A percentile compares a stretch with the other conserved stretches of the same genome.
Conservation (phyloP, 2,888 invertebrate species). For the Oithona nana region DNA sequence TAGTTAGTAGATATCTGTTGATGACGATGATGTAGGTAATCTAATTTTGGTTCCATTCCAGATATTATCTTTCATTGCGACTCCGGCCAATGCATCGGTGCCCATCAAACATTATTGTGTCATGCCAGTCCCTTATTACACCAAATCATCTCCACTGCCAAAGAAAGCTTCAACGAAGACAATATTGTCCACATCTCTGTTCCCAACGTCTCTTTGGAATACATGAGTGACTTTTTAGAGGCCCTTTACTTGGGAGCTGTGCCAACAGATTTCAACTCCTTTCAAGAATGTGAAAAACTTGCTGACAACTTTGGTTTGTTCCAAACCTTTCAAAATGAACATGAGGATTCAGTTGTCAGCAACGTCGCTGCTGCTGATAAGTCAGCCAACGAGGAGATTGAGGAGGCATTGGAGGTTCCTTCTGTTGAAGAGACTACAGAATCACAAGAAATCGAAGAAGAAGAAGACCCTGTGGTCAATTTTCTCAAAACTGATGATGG, state of each 20-base stretch:
- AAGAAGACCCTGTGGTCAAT: neutral
- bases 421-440: neutral
- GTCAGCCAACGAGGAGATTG: neutral
- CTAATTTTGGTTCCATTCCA: too few species aligned
- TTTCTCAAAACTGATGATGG: neutral
- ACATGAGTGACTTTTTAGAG: neutral
- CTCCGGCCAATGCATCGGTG: neutral
- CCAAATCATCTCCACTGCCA: neutral
- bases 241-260: neutral
- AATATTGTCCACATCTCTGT: neutral
- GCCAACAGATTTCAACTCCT: neutral
- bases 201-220: neutral
- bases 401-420: neutral
- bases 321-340: neutral
- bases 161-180: neutral
- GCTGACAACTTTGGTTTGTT: neutral
- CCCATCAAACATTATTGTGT: neutral
- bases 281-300: neutral
- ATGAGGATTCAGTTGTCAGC: neutral
- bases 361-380: neutral
- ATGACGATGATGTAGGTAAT: too few species aligned
- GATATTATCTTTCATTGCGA: neutral
- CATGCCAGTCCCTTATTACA: neutral
- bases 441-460: neutral
- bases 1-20: too few species aligned